These are phyloP conservation scores for Drosophila santomea DNA, from an alignment of 1,140 invertebrate genomes.

Conservation along the genomic window DNA sequence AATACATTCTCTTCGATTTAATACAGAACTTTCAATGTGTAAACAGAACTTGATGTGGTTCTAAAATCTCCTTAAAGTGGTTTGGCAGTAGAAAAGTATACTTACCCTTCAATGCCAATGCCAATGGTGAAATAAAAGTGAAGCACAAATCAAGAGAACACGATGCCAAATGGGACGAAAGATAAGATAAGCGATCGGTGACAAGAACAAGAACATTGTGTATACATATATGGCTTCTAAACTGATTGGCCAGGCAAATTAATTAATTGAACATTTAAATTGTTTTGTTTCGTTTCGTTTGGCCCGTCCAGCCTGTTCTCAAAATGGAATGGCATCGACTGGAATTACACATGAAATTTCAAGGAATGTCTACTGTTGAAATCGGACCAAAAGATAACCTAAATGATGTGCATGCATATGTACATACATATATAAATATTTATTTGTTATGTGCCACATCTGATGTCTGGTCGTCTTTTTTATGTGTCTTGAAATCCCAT, in stretches of 20 bases:
- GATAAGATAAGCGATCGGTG: conserved; percentile 37
- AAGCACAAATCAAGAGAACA: not conserved
- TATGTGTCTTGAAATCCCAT: conserved; percentile 7
- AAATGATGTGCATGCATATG: conserved; percentile 35
- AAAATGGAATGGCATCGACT: conserved; percentile 24
- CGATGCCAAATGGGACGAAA: conserved; percentile 26
- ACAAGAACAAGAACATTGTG: not conserved
- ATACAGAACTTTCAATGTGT: no score
- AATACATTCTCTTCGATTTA: no score
- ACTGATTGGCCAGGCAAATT: conserved; percentile 46
- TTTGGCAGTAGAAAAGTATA: not conserved
- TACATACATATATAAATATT: conserved; percentile 45
- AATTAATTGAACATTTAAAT: conserved; percentile 49
- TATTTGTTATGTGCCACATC: conserved; percentile 38
- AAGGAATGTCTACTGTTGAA: conserved; percentile 17
- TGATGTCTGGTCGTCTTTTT: conserved; percentile 17
- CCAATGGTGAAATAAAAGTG: conserved; percentile 9
- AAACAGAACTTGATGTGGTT: no score
- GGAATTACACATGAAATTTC: conserved; percentile 36
- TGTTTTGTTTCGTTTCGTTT: conserved; percentile 45
- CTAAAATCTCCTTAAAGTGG: no score
- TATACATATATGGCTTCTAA: conserved; percentile 22
- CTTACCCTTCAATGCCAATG: conserved; percentile 15
- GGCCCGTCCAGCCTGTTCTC: conserved; percentile 8
- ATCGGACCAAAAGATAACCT: conserved; percentile 49